Evolutionary conservation across 2,797 vertebrate genomes (phyloP).

Genomic region (Sebastes nivosus): DNA sequence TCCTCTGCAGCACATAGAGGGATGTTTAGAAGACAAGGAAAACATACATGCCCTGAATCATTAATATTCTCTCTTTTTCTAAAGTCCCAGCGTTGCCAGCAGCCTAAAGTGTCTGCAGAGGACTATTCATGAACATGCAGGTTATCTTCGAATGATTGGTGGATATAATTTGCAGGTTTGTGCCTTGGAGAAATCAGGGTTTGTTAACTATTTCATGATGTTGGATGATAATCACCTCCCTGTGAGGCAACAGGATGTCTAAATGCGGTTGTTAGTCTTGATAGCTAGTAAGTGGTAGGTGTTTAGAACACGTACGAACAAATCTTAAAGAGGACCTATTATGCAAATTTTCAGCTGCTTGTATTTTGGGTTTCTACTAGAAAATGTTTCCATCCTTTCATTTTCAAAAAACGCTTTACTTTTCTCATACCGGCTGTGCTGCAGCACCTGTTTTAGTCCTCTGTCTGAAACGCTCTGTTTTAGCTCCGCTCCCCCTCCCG

Average conservation of each 20-base stretch:
- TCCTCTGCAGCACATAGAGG: conserved; percentile 12
- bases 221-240: conserved; percentile 51
- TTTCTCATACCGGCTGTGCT: background rate
- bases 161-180: conserved; percentile 40
- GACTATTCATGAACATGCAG: conserved; percentile 29
- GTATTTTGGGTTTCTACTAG: background rate
- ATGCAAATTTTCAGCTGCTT: background rate
- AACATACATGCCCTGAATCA: conserved; percentile 48
- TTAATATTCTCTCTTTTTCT: conserved; percentile 31
- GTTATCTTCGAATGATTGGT: conserved; percentile 36
- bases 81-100: conserved; percentile 4
- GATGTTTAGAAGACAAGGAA: conserved; percentile 44
- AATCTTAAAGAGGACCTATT: background rate
- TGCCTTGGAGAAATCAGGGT: conserved; percentile 29
- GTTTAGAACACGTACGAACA: background rate
- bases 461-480: background rate
- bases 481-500: no score
- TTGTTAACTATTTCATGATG: conserved; percentile 43
- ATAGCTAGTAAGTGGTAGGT: background rate
- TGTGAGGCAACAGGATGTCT: conserved; percentile 4
- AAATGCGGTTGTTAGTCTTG: background rate
- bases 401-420: background rate
- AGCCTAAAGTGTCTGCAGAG: conserved; percentile 25
- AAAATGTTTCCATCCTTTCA: background rate
- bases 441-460: background rate